Evolutionary conservation across 2,113 vertebrate species (phyloP).

Genomic region (Noctilio leporinus): DNA sequence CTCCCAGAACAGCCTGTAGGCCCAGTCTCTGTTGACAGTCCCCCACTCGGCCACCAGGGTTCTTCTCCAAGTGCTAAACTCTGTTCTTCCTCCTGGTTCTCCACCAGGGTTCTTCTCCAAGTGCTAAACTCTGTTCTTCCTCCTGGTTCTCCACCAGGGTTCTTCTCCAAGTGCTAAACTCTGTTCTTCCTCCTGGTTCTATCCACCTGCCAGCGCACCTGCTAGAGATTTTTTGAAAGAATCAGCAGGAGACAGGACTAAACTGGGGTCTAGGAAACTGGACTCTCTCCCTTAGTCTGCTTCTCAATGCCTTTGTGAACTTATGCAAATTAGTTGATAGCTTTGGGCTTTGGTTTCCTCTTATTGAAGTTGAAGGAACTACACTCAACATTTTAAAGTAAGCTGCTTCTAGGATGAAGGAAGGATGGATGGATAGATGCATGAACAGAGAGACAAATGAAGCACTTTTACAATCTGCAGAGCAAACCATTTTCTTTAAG

Average conservation of each 20-base stretch:
- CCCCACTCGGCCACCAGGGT: not conserved
- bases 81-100: not conserved
- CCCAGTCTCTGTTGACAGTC: not conserved
- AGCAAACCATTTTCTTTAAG: not conserved
- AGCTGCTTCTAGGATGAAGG: not conserved
- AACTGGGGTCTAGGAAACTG: not conserved
- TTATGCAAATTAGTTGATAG: not conserved
- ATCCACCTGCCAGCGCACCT: not conserved
- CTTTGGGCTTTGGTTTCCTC: not conserved
- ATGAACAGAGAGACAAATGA: not conserved
- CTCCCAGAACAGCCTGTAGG: not conserved
- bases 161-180: not conserved
- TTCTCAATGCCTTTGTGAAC: not conserved
- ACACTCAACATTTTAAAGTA: not conserved
- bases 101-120: not conserved
- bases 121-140: not conserved
- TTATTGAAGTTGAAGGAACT: not conserved
- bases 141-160: not conserved
- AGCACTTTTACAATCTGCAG: not conserved
- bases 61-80: not conserved
- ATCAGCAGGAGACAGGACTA: not conserved
- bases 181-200: not conserved
- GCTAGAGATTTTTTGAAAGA: not conserved
- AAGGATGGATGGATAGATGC: not conserved
- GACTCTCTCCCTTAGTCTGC: not conserved